These are phyloP conservation scores for Halcyon leucocephala DNA, from an alignment of 2,797 vertebrate species.

Conservation along the genomic window DNA sequence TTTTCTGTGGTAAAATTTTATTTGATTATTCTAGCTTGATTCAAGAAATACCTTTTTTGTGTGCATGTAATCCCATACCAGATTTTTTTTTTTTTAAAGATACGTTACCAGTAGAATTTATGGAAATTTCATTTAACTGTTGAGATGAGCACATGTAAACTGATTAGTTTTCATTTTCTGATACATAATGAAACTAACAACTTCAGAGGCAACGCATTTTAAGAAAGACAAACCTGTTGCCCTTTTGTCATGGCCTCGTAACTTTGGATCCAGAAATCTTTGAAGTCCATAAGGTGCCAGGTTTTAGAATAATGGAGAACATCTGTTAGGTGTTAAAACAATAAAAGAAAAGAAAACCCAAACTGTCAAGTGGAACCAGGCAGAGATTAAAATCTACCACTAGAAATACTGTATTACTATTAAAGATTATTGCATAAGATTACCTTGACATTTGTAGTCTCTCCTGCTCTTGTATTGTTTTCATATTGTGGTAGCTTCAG, in stretches of 20 bases:
- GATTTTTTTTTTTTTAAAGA: not conserved
- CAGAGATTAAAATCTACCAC: not conserved
- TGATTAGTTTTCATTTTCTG: not conserved
- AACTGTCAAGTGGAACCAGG: not conserved
- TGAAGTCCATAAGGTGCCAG: not conserved
- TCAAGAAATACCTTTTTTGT: not conserved
- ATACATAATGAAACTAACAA: not conserved
- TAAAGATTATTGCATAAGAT: not conserved
- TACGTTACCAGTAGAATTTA: not conserved
- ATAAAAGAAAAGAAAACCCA: not conserved
- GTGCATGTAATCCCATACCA: not conserved
- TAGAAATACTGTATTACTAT: not conserved
- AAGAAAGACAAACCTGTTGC: not conserved
- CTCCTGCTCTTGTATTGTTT: not conserved
- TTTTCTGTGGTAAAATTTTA: not conserved
- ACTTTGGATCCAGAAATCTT: not conserved
- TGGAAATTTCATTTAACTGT: not conserved
- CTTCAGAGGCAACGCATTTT: not conserved
- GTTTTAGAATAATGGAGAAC: not conserved
- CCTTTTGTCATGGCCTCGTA: not conserved
- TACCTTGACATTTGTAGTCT: not conserved
- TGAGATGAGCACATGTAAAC: not conserved
- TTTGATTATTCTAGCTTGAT: not conserved
- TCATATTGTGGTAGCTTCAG: not conserved
- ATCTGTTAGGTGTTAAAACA: not conserved